phyloP scores from a whole-genome alignment of 2,888 invertebrate species.

The Diaprepes abbreviatus region DNA sequence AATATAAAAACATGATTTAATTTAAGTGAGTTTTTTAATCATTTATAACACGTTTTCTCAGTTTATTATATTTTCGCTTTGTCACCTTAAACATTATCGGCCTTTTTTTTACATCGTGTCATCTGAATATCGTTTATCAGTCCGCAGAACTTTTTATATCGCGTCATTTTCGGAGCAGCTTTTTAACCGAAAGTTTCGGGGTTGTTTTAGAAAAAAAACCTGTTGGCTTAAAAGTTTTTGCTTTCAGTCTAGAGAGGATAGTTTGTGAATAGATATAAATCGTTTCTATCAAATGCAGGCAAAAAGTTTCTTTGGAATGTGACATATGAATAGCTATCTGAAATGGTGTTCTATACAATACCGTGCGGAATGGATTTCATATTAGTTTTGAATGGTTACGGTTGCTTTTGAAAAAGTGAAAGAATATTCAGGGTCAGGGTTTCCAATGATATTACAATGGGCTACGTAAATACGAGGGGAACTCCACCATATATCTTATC shows the following conservation, averaged over 20 bases:
- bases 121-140: constrained; percentile 39
- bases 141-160: constrained; percentile 26
- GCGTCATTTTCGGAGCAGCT: constrained; percentile 25
- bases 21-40: too few relatives aligned
- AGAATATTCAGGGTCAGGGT: too few relatives aligned
- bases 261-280: constrained; percentile 2
- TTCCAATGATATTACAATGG: too few relatives aligned
- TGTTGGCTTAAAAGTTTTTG: constrained; percentile 27
- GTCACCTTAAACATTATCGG: neutral
- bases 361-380: too few relatives aligned
- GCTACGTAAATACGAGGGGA: too few relatives aligned
- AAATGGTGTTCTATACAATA: too few relatives aligned
- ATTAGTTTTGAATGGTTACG: too few relatives aligned
- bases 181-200: constrained; percentile 27
- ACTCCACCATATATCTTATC: too few relatives aligned
- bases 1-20: too few relatives aligned
- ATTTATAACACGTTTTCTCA: too few relatives aligned
- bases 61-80: neutral
- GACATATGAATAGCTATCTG: neutral
- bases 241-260: neutral
- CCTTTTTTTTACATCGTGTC: neutral
- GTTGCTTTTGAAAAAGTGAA: too few relatives aligned
- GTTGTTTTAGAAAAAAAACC: constrained; percentile 11
- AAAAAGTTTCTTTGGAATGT: neutral
- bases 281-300: neutral